Evolutionary conservation across 2,888 invertebrate genomes (phyloP).

Genomic region (Argyresthia goedartella): DNA sequence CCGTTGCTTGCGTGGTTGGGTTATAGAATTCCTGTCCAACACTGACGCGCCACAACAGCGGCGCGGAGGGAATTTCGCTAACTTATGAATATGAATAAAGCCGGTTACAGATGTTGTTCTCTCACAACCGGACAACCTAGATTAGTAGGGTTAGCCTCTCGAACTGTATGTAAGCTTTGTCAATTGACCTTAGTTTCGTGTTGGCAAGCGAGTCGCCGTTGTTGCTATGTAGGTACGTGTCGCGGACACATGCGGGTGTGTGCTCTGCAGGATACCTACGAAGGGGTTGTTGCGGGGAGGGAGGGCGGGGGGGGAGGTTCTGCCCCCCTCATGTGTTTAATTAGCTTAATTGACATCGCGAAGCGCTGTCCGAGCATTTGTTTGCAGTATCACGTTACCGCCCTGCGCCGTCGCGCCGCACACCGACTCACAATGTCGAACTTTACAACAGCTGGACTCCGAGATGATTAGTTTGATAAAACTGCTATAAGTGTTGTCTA

Average conservation of each 20-base stretch:
- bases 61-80: background rate
- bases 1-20: constrained; percentile 47
- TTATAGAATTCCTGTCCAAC: constrained; percentile 31
- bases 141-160: no score
- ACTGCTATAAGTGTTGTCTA: no score
- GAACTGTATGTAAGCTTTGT: no score
- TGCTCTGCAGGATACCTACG: constrained; percentile 18
- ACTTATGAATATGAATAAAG: constrained; percentile 1
- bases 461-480: no score
- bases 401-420: constrained; percentile 19
- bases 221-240: background rate
- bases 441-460: no score
- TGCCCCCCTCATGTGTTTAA: constrained; percentile 62
- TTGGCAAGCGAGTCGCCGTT: no score
- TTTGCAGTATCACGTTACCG: constrained; percentile 62
- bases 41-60: constrained; percentile 5
- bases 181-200: no score
- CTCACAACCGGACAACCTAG: no score
- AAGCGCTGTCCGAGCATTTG: constrained; percentile 67
- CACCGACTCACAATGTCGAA: no score
- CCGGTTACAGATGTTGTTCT: background rate
- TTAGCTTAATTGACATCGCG: constrained; percentile 70
- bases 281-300: constrained; percentile 27
- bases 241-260: constrained; percentile 15
- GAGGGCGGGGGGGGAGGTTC: constrained; percentile 27